phyloP scores from a whole-genome alignment of 2,888 invertebrate species.

The Xanthia icteritia region DNA sequence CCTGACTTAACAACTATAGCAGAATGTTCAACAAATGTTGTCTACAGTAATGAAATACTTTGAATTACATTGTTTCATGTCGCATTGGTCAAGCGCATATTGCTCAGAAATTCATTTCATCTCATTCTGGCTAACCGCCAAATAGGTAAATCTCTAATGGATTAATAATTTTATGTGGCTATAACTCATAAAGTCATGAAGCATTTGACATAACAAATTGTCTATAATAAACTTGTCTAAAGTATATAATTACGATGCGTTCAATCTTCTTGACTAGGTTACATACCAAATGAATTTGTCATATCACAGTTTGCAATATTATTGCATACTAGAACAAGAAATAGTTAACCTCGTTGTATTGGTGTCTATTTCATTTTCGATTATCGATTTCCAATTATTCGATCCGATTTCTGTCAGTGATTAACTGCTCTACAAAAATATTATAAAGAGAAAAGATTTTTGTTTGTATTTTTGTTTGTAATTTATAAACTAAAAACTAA shows the following conservation, averaged over 20 bases:
- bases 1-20: no score
- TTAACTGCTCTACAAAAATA: no score
- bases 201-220: conserved; percentile 41
- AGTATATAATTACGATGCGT: conserved; percentile 34
- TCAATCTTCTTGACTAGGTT: conserved; percentile 22
- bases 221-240: conserved; percentile 41
- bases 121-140: conserved; percentile 43
- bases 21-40: not conserved
- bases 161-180: conserved; percentile 52
- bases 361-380: not conserved
- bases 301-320: not conserved
- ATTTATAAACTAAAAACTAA: no score
- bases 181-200: conserved; percentile 45
- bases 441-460: no score
- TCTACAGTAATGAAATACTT: conserved; percentile 23
- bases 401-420: not conserved
- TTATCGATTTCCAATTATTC: not conserved
- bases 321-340: not conserved
- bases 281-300: conserved; percentile 24
- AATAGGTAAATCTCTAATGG: conserved; percentile 36
- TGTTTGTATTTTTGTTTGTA: no score
- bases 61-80: conserved; percentile 16
- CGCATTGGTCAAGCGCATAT: conserved; percentile 27
- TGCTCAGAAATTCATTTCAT: conserved; percentile 37
- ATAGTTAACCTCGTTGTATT: not conserved